These are phyloP conservation scores for Labroides dimidiatus DNA, from an alignment of 2,797 vertebrate species.

Conservation along the genomic window DNA sequence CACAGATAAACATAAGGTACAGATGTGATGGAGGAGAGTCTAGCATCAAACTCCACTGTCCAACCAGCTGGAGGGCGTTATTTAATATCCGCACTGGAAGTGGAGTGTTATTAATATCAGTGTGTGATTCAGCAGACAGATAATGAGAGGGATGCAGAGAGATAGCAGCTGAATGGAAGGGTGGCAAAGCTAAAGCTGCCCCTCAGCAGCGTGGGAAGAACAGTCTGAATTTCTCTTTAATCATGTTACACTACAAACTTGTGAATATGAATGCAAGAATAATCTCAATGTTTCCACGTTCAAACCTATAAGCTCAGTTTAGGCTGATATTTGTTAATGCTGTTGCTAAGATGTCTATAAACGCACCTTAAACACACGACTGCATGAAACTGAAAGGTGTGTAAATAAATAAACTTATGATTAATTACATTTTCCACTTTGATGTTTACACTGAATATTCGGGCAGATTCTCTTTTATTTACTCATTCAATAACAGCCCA, in stretches of 20 bases:
- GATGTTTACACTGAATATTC: slow-evolving; percentile 1
- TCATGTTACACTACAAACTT: not conserved
- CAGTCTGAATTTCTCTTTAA: slow-evolving; percentile 17
- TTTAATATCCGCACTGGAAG: slow-evolving; percentile 64
- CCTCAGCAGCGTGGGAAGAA: slow-evolving; percentile 16
- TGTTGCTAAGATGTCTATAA: not conserved
- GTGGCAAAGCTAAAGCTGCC: slow-evolving; percentile 19
- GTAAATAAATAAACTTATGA: not conserved
- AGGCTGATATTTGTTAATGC: not conserved
- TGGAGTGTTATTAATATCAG: slow-evolving; percentile 64
- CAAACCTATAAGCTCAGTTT: not conserved
- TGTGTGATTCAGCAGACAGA: slow-evolving; percentile 49
- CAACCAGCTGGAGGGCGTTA: slow-evolving; percentile 62
- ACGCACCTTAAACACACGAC: not conserved
- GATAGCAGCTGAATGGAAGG: slow-evolving; percentile 49
- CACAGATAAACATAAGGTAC: slow-evolving; percentile 54
- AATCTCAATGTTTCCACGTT: not conserved
- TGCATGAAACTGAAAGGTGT: not conserved
- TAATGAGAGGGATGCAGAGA: slow-evolving; percentile 52
- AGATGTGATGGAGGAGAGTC: slow-evolving; percentile 63
- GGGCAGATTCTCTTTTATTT: not conserved
- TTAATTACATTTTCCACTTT: not conserved
- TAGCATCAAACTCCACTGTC: slow-evolving; percentile 56
- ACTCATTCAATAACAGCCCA: not conserved
- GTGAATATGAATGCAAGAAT: not conserved